A percentile compares a stretch with the other conserved stretches of the same genome.
phyloP scores from a whole-genome alignment of 2,113 vertebrate genomes.

The Todiramphus saurophagus region DNA sequence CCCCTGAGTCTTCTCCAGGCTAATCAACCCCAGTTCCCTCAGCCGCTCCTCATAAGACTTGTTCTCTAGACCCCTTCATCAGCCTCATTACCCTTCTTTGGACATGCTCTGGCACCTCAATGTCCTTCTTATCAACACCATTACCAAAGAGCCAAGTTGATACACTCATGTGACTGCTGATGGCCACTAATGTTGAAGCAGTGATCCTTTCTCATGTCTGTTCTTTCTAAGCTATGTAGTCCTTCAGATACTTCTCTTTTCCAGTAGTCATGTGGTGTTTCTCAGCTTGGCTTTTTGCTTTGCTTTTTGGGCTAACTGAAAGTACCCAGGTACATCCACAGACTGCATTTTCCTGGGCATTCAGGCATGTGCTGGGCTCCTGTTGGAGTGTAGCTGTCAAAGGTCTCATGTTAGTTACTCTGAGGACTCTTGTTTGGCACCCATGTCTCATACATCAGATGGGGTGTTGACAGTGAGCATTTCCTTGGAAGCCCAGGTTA shows the following conservation, averaged over 20 bases:
- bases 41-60: too few relatives aligned
- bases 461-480: not conserved
- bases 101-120: too few relatives aligned
- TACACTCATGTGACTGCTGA: fast-evolving
- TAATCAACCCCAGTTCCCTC: too few relatives aligned
- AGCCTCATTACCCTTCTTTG: too few relatives aligned
- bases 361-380: not conserved
- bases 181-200: not conserved
- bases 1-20: too few relatives aligned
- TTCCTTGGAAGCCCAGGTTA: not conserved
- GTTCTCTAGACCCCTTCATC: too few relatives aligned
- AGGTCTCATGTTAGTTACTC: not conserved
- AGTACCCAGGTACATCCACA: not conserved
- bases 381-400: not conserved
- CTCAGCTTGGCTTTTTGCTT: not conserved
- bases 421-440: not conserved
- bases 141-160: not conserved
- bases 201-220: not conserved
- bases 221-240: not conserved
- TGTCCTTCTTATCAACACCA: not conserved
- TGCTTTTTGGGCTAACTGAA: not conserved
- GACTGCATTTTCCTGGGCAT: not conserved
- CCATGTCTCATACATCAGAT: not conserved
- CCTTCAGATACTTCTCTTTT: not conserved
- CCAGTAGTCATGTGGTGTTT: not conserved